Conservation (phyloP, 2,888 invertebrate genomes). For the Uropetala carovei region DNA sequence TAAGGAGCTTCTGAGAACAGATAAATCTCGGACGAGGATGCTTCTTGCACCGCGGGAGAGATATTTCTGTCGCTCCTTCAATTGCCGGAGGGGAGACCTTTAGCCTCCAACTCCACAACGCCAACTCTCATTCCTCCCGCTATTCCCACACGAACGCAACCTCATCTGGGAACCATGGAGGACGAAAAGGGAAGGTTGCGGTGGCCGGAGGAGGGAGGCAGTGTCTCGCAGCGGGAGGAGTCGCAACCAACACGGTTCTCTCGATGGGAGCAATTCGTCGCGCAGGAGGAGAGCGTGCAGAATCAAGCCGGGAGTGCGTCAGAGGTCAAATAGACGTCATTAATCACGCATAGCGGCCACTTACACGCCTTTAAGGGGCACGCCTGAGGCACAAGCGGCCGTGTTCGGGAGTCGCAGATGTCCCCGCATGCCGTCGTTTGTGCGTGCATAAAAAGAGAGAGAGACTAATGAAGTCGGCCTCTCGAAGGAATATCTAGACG, state of each 20-base stretch:
- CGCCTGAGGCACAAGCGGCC: conserved; percentile 39
- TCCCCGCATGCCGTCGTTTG: not conserved
- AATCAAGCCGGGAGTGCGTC: conserved; percentile 48
- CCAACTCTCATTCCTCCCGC: not conserved
- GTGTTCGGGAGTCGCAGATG: conserved; percentile 40
- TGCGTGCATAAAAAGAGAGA: not conserved
- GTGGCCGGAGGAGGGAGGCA: conserved; percentile 5
- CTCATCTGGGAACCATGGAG: not conserved
- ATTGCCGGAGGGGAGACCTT: conserved; percentile 22
- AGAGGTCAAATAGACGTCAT: conserved; percentile 52
- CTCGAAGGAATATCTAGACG: not conserved
- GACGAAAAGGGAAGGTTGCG: not conserved
- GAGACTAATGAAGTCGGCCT: not conserved
- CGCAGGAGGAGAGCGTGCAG: conserved; percentile 24
- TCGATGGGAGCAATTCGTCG: conserved; percentile 58
- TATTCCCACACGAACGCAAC: not conserved
- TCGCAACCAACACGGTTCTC: not conserved
- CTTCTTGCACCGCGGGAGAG: not conserved
- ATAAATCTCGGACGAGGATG: conserved; percentile 53
- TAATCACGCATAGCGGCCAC: conserved; percentile 55
- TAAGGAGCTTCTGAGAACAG: conserved; percentile 29
- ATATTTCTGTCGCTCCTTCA: conserved; percentile 30
- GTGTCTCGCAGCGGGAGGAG: not conserved
- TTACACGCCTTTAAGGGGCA: conserved; percentile 33
- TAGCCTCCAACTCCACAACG: no score